phyloP scores from a whole-genome alignment of 2,888 invertebrate genomes.

The Congeria kusceri region DNA sequence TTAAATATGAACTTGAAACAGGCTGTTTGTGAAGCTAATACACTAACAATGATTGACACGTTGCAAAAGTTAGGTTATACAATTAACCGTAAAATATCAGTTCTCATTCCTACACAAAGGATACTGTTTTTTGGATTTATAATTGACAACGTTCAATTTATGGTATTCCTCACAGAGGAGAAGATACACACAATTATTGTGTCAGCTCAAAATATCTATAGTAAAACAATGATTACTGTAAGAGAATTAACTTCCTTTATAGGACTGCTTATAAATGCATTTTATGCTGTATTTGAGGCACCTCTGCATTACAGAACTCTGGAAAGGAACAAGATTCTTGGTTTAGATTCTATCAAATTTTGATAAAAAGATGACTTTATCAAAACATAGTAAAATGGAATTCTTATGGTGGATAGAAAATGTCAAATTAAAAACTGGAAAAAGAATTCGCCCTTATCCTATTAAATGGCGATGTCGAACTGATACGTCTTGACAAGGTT shows the following conservation, averaged over 20 bases:
- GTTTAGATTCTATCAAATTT: too few species aligned
- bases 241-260: conserved; percentile 17
- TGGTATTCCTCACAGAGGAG: conserved; percentile 1
- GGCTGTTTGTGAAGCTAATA: not conserved
- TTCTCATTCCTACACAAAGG: conserved; percentile 6
- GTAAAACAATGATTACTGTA: not conserved
- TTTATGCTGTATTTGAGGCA: conserved; percentile 11
- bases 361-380: too few species aligned
- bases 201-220: not conserved
- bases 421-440: too few species aligned
- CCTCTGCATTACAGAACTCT: too few species aligned
- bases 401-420: too few species aligned
- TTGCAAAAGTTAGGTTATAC: conserved; percentile 11
- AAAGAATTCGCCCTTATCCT: too few species aligned
- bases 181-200: not conserved
- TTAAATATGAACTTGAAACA: conserved; percentile 9
- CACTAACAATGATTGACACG: conserved; percentile 1
- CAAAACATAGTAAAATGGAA: too few species aligned
- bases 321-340: too few species aligned
- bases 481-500: too few species aligned
- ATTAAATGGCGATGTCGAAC: too few species aligned
- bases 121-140: conserved; percentile 8
- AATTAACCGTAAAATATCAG: conserved; percentile 7
- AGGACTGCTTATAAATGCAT: conserved; percentile 14
- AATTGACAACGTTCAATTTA: conserved; percentile 1